Conservation (phyloP, 2,113 vertebrate genomes). For the Tretioscincus oriximinensis region DNA sequence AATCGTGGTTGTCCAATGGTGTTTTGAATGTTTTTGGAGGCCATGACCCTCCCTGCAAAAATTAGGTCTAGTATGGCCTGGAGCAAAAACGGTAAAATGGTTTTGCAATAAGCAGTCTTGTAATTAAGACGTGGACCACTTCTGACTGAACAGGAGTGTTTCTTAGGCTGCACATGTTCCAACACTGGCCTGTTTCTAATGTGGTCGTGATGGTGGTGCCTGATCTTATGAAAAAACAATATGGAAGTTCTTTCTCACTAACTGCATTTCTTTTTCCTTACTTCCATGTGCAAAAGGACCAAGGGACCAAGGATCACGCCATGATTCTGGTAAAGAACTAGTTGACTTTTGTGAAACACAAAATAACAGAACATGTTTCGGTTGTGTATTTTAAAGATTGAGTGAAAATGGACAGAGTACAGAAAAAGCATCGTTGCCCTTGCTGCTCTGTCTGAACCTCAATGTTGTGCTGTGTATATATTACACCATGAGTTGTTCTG, state of each 20-base stretch:
- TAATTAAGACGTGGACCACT: constrained; percentile 19
- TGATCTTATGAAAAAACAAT: constrained; percentile 7
- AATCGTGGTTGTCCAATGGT: constrained; percentile 12
- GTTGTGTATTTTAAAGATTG: neutral
- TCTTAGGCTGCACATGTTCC: constrained; percentile 34
- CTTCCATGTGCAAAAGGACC: constrained; percentile 76
- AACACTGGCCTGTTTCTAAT: constrained; percentile 38
- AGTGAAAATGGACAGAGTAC: neutral
- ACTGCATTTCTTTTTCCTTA: constrained; percentile 35
- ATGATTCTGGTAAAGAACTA: constrained; percentile 74
- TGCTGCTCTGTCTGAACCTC: neutral
- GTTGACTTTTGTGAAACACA: neutral
- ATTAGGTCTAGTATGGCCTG: neutral
- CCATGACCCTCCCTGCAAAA: constrained; percentile 18
- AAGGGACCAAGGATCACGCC: constrained; percentile 79
- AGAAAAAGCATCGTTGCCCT: neutral
- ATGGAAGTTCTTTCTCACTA: neutral
- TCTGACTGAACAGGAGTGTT: constrained; percentile 9
- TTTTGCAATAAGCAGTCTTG: constrained; percentile 18
- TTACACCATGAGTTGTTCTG: too few species aligned
- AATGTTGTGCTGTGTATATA: too few species aligned
- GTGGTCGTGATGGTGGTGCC: constrained; percentile 6
- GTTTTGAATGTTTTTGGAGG: constrained; percentile 11
- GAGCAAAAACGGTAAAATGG: constrained; percentile 3
- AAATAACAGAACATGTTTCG: neutral